Evolutionary conservation across 2,797 vertebrate species (phyloP).

Genomic region (Mustela erminea): DNA sequence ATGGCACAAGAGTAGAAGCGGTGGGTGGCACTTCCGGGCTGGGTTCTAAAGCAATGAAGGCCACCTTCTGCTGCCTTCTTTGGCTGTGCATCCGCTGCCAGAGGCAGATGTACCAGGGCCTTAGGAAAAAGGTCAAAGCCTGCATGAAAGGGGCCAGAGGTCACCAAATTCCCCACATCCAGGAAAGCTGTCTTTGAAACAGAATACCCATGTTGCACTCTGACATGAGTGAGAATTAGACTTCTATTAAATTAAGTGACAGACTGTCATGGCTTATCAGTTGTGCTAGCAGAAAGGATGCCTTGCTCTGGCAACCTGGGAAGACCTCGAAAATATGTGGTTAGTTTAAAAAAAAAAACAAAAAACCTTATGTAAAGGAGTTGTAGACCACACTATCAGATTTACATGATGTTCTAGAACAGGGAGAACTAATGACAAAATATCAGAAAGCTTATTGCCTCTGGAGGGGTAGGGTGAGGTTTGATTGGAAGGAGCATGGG

Average conservation of each 20-base stretch:
- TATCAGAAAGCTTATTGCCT: neutral
- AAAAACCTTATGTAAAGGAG: neutral
- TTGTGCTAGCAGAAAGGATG: neutral
- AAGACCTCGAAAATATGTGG: neutral
- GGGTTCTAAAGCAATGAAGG: too few relatives aligned
- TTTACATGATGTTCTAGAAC: neutral
- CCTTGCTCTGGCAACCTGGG: neutral
- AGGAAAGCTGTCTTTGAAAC: neutral
- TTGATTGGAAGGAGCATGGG: neutral
- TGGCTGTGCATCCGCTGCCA: neutral
- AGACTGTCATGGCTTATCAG: neutral
- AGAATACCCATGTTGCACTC: neutral
- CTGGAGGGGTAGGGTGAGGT: neutral
- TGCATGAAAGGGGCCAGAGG: neutral
- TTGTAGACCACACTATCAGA: neutral
- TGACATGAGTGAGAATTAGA: neutral
- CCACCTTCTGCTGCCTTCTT: neutral
- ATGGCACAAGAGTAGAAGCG: accelerated
- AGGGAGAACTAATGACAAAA: neutral
- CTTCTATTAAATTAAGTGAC: neutral
- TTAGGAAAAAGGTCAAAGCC: neutral
- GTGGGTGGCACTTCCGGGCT: too few relatives aligned
- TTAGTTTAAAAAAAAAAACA: neutral
- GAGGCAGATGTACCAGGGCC: neutral
- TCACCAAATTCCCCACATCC: neutral